phyloP scores from a whole-genome alignment of 2,113 vertebrate genomes.

The Xiphorhynchus elegans region DNA sequence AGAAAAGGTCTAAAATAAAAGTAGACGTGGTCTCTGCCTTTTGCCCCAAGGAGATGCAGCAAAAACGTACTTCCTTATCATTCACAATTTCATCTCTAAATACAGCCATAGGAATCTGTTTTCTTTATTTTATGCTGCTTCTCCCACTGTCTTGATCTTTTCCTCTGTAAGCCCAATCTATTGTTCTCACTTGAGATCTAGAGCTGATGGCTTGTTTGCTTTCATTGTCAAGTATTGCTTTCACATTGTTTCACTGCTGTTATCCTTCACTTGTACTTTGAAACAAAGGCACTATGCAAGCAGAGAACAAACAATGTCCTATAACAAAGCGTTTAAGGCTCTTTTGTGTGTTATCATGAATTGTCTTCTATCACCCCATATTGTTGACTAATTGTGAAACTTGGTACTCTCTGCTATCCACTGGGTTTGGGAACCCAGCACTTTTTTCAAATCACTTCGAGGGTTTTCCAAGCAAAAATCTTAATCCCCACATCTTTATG shows the following conservation, averaged over 20 bases:
- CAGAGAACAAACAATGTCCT: constrained; percentile 18
- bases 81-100: neutral
- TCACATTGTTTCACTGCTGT: neutral
- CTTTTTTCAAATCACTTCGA: neutral
- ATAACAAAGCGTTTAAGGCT: neutral
- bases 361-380: neutral
- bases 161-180: neutral
- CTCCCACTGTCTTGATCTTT: neutral
- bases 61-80: neutral
- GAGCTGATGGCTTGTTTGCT: constrained; percentile 44
- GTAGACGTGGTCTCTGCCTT: neutral
- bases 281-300: constrained; percentile 46
- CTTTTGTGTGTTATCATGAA: constrained; percentile 1
- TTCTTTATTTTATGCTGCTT: neutral
- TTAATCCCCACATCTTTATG: neutral
- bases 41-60: neutral
- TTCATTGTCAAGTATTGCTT: constrained; percentile 39
- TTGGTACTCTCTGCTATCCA: neutral
- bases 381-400: neutral
- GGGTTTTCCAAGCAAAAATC: neutral
- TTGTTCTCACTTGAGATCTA: constrained; percentile 21
- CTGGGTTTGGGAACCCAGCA: neutral
- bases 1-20: neutral
- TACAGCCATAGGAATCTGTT: neutral
- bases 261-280: constrained; percentile 38